phyloP scores from a whole-genome alignment of 1,140 invertebrate genomes.

The Conopomorpha cramerella region DNA sequence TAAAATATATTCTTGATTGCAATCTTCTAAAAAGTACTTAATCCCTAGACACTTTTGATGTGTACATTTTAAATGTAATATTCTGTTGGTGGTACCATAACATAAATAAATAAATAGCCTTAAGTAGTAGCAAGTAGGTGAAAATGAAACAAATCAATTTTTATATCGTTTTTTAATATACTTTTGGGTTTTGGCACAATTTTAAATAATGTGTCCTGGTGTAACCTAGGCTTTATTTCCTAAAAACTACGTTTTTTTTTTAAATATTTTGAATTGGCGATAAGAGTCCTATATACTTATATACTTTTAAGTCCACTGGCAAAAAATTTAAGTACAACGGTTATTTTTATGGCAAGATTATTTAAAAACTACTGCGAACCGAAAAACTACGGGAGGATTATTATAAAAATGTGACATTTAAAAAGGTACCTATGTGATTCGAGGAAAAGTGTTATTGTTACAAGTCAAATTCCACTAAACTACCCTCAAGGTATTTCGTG shows the following conservation, averaged over 20 bases:
- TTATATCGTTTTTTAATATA: conserved; percentile 58
- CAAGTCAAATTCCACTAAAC: no score
- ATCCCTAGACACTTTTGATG: neutral
- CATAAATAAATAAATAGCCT: no score
- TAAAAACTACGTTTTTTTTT: conserved; percentile 38
- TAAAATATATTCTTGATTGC: no score
- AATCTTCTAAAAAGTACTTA: no score
- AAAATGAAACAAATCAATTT: conserved; percentile 31
- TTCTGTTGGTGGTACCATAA: no score
- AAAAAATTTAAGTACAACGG: conserved; percentile 5
- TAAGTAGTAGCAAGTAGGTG: no score
- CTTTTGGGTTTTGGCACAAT: conserved; percentile 59
- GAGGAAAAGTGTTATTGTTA: no score
- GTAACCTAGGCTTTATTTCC: conserved; percentile 51
- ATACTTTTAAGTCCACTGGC: conserved; percentile 11
- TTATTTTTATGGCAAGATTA: conserved; percentile 14
- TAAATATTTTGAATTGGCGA: conserved; percentile 16
- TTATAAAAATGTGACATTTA: conserved; percentile 1
- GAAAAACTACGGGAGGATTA: no score
- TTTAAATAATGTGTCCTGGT: conserved; percentile 54
- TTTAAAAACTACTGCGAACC: no score
- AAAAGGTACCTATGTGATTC: neutral
- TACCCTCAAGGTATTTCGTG: no score
- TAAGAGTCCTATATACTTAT: conserved; percentile 1
- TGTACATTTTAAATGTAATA: no score